Base-by-base conservation (phyloP, 2,113 vertebrate species). In the Condylura cristata region DNA sequence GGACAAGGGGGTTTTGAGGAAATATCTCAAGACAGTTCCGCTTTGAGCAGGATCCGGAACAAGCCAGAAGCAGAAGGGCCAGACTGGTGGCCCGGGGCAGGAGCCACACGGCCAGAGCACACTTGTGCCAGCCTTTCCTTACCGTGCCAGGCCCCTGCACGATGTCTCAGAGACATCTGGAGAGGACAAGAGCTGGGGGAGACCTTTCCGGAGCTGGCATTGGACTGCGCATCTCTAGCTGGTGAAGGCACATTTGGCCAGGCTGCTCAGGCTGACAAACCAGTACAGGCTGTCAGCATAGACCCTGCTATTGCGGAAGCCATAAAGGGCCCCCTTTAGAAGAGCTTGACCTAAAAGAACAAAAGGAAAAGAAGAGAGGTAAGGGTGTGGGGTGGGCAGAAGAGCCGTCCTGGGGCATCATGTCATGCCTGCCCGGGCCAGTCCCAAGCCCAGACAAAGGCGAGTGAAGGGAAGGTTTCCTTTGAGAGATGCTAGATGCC, bases 401-500 rank as follows among this genome's bases (percentile, higher is more conserved):
- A 74, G n/a, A 90, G 65, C 39, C 71, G 66, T 30, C 14, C 66
- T 30, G 76, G n/a, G 91, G 39, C 90, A 51, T 41, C 71, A 1
- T 66, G 51, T 65, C 66, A 78, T 65, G 65, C 24, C 70, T 60
- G 87, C 39, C 34, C 44, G 86, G 86, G 79, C 79, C 37, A 41
- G 56, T 76, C 32, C 63, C 39, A 53, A 13, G 39, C 61, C 24
- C 0, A 60, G 76, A 87, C 37, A 95, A 78, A 89, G 90, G 65
- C 60, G 37, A 96, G 63, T 92, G 58, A 60, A 94, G 80, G 24
- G 75, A 79, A 95, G 85, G 7, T 65, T 92, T 88, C 39, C 72
- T 88, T n/a, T 94, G 95, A 56, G n/a, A 95, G 86, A 91, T 65
- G 44, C 51, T 91, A 83, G 85, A 92, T 94, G 86, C 26, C 61